These are phyloP conservation scores for Lapara coniferarum DNA, from an alignment of 2,888 invertebrate genomes.

Conservation along the genomic window DNA sequence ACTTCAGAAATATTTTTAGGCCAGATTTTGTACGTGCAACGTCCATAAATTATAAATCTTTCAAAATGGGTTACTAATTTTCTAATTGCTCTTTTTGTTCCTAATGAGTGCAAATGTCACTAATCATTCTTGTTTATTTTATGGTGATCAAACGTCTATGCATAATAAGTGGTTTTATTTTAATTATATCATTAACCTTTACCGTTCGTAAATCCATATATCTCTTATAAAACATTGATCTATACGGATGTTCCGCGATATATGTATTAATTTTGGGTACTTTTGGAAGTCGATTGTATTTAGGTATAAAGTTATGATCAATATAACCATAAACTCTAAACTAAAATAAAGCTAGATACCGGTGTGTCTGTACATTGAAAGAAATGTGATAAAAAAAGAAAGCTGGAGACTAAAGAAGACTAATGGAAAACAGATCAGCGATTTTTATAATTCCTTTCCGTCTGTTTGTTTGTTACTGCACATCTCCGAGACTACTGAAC, in stretches of 20 bases:
- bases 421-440: no score
- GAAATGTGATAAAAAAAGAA: no score
- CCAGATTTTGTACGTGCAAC: no score
- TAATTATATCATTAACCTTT: constrained; percentile 22
- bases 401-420: no score
- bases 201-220: constrained; percentile 8
- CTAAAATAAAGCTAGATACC: not conserved
- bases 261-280: not conserved
- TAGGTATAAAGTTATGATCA: not conserved
- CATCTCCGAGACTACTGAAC: no score
- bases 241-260: not conserved
- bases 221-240: not conserved
- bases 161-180: constrained; percentile 10
- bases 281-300: not conserved
- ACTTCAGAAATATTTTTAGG: no score
- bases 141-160: not conserved
- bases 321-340: not conserved
- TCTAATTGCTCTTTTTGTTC: not conserved
- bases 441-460: no score
- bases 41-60: not conserved
- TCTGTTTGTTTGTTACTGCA: no score
- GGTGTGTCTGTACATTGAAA: no score
- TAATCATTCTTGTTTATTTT: constrained; percentile 11
- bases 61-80: not conserved
- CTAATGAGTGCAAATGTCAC: constrained; percentile 7